These are phyloP conservation scores for Mixornis gularis DNA, from an alignment of 2,113 vertebrate genomes.

Conservation along the genomic window DNA sequence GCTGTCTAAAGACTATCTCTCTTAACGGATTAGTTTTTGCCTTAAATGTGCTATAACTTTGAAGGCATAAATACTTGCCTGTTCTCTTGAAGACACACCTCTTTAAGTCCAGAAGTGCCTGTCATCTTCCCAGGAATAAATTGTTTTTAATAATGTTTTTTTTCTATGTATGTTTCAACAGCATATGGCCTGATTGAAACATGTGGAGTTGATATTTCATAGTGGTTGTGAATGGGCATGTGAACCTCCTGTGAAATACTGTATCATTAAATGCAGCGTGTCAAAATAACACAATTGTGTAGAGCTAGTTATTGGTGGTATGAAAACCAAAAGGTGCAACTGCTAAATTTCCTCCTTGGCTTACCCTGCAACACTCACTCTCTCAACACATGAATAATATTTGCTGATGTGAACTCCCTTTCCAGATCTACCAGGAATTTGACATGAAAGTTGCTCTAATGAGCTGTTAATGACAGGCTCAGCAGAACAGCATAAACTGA, in stretches of 20 bases:
- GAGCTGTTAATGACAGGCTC: not conserved
- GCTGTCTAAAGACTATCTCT: not conserved
- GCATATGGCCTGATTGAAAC: not conserved
- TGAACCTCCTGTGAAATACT: not conserved
- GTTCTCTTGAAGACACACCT: not conserved
- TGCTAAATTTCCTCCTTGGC: not conserved
- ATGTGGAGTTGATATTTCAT: not conserved
- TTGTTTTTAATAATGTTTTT: not conserved
- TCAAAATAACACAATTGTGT: not conserved
- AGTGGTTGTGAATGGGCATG: not conserved
- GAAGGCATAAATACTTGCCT: not conserved
- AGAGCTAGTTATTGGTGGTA: not conserved
- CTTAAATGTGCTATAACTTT: not conserved
- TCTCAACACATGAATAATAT: not conserved
- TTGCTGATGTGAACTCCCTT: not conserved
- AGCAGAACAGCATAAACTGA: not conserved
- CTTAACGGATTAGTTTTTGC: not conserved
- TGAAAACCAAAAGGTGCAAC: not conserved
- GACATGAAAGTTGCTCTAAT: not conserved
- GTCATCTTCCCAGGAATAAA: not conserved
- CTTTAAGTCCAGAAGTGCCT: not conserved
- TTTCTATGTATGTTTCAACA: not conserved
- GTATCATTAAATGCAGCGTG: not conserved
- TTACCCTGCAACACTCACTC: not conserved
- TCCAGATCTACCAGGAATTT: not conserved